phyloP scores from a whole-genome alignment of 2,113 vertebrate genomes.

The Mystacornis crossleyi region DNA sequence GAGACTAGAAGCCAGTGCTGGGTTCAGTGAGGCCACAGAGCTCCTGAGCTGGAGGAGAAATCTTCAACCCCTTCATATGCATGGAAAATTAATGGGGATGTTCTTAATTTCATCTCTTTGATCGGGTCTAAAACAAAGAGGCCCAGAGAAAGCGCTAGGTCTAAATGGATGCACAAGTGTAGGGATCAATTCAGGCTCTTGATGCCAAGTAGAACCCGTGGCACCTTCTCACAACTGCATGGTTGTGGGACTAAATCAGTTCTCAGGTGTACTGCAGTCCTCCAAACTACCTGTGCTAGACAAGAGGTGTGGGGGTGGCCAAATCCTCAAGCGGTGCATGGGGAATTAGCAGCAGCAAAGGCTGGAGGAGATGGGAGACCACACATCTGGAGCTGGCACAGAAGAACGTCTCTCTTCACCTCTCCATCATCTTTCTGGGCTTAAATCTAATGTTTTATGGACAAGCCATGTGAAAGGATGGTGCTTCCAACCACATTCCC shows the following conservation, averaged over 20 bases:
- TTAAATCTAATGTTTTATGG: neutral
- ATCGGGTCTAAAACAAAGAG: neutral
- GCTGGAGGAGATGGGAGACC: neutral
- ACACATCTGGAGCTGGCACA: neutral
- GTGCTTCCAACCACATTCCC: neutral
- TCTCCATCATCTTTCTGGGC: neutral
- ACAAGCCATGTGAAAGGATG: neutral
- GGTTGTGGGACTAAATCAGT: neutral
- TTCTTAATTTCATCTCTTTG: neutral
- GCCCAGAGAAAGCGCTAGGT: neutral
- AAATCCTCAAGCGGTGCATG: neutral
- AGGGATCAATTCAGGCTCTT: neutral
- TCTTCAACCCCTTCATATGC: neutral
- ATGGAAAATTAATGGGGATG: neutral
- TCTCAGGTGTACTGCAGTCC: neutral
- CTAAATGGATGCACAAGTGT: neutral
- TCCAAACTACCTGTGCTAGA: neutral
- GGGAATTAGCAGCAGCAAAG: neutral
- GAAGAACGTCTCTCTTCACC: neutral
- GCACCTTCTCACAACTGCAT: neutral
- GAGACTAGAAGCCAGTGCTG: neutral
- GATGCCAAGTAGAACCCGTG: neutral
- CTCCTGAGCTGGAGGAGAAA: neutral
- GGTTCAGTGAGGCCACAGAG: neutral
- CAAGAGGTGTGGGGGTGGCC: neutral